phyloP scores from a whole-genome alignment of 1,140 invertebrate species.

The Aphaenogaster ashmeadi region DNA sequence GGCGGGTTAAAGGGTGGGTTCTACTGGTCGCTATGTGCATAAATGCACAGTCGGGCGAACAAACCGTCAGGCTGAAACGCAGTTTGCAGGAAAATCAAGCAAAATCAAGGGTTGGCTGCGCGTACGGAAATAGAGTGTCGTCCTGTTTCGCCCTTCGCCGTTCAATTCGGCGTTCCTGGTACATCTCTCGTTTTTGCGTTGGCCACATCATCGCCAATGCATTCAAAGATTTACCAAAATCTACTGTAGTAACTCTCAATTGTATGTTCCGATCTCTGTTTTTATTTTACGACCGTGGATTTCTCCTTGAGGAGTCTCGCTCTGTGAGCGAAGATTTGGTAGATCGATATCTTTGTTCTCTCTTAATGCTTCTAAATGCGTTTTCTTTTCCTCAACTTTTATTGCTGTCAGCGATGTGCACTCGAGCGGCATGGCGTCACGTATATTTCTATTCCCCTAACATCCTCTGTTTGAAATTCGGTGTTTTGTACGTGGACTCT shows the following conservation, averaged over 20 bases:
- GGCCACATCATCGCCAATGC: background rate
- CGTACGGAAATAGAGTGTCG: conserved; percentile 70
- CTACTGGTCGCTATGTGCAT: conserved; percentile 58
- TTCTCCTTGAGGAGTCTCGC: background rate
- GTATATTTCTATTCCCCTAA: conserved; percentile 32
- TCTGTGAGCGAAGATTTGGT: background rate
- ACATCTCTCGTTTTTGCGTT: conserved; percentile 33
- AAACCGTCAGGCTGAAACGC: conserved; percentile 66
- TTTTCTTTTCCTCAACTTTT: conserved; percentile 18
- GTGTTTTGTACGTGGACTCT: background rate
- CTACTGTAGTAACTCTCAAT: background rate
- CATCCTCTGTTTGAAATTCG: conserved; percentile 22
- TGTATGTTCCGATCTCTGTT: background rate
- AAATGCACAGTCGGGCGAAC: conserved; percentile 74
- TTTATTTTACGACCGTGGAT: conserved; percentile 5
- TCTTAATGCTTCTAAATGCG: conserved; percentile 22
- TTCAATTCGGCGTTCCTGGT: conserved; percentile 25
- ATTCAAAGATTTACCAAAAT: conserved; percentile 24
- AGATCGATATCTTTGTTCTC: conserved; percentile 38
- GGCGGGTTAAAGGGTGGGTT: conserved; percentile 39
- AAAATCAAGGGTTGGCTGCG: conserved; percentile 65
- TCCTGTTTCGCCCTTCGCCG: conserved; percentile 59
- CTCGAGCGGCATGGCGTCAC: conserved; percentile 7
- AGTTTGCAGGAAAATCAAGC: conserved; percentile 73
- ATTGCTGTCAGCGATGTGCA: conserved; percentile 46